Base-by-base conservation (phyloP, 2,113 vertebrate genomes). In the Leptobrachium ailaonicum region DNA sequence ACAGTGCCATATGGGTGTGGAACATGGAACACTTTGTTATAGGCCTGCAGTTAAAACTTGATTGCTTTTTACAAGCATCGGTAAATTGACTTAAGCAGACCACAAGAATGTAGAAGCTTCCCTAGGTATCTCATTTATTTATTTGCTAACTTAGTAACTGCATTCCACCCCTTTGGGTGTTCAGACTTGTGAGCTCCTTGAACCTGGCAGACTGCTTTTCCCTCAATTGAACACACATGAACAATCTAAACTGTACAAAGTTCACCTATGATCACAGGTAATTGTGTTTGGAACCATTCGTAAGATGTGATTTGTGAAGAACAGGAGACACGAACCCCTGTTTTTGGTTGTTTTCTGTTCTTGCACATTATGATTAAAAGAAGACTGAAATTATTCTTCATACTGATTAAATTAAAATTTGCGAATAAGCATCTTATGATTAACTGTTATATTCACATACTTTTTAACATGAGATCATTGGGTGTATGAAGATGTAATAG, bases 101-200 rank as follows among this genome's bases (percentile, higher is more conserved):
- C 90, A 86, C 91, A 94, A 90, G 91, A 93, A 93, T 92, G 94
- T 92, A 91, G 89, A 86, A 87, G 87, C 92, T 91, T 94, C 94
- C 92, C 94, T 89, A 83, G 85, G 90, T 88, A 94, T 93, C 91
- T 94, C 91, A 79, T 92, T 86, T 95, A 92, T 95, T 95, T 95
- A 94, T 95, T 94, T 87, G 91, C 88, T 84, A 42, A 92, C 90
- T 94, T 91, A 88, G 93, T 86, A 94, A 95, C 92, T 82, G 85
- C 84, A 90, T 91, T 93, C 90, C 87, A 87, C 88, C 87, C 82
- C 86, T 84, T 87, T 76, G 83, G 85, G 83, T 84, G 86, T 83
- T 85, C 82, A 83, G 88, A 87, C 85, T 80, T 87, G 80, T 87
- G 87, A 90, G 91, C 86, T 86, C 70, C 86, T 92, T 84, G 89